These are phyloP conservation scores for Drosophila mercatorum DNA, from an alignment of 2,888 invertebrate species.

Conservation along the genomic window DNA sequence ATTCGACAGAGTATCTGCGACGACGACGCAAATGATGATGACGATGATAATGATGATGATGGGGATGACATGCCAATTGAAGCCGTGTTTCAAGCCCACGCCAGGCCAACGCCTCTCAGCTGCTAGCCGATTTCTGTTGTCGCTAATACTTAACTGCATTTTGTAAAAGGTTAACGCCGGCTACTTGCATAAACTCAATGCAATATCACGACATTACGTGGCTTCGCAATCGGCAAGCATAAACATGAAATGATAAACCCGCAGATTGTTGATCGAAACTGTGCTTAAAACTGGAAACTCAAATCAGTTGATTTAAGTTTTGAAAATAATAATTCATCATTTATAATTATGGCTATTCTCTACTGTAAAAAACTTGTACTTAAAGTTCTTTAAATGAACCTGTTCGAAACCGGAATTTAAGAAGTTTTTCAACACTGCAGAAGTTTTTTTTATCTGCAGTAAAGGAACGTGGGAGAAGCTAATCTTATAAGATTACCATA, in stretches of 20 bases:
- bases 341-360: neutral
- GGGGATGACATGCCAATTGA: conserved; percentile 47
- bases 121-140: conserved; percentile 8
- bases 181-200: conserved; percentile 31
- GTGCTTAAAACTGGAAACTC: neutral
- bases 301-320: neutral
- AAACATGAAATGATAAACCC: neutral
- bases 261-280: neutral
- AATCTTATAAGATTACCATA: too few relatives aligned
- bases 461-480: too few relatives aligned
- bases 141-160: conserved; percentile 44
- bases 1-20: conserved; percentile 47
- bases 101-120: conserved; percentile 48
- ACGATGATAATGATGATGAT: conserved; percentile 31
- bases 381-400: neutral
- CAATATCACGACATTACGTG: conserved; percentile 33
- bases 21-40: conserved; percentile 26
- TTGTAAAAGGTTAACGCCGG: conserved; percentile 57
- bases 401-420: neutral
- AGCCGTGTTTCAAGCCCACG: conserved; percentile 47
- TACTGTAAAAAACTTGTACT: neutral
- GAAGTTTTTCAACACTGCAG: neutral
- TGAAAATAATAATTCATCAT: neutral
- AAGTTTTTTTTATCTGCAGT: too few relatives aligned
- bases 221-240: neutral